These are phyloP conservation scores for Rhynchonycteris naso DNA, from an alignment of 2,797 vertebrate species.

Conservation along the genomic window DNA sequence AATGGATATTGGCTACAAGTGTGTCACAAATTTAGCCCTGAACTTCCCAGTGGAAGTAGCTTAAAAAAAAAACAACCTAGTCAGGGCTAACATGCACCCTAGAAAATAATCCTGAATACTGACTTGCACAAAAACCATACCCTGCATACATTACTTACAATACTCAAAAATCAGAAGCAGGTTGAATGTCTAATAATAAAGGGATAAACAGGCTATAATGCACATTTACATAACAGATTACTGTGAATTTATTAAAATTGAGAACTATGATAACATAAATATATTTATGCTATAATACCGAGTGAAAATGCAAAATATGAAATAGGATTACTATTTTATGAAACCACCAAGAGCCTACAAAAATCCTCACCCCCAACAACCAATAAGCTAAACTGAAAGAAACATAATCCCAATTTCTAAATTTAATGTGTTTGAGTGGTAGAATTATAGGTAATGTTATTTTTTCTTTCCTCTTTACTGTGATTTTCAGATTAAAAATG, in stretches of 20 bases:
- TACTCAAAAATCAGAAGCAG: background rate
- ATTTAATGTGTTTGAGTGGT: background rate
- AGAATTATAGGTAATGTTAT: background rate
- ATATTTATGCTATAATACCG: background rate
- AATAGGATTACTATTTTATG: slow-evolving; percentile 17
- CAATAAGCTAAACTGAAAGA: slow-evolving; percentile 10
- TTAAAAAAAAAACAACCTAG: background rate
- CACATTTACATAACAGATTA: background rate
- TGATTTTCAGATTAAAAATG: background rate
- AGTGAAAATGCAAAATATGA: background rate
- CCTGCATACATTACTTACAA: background rate
- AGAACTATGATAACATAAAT: background rate
- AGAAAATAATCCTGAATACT: background rate
- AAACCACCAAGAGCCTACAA: background rate
- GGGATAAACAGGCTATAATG: background rate
- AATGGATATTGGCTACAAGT: background rate
- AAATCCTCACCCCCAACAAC: background rate
- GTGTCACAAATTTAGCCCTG: background rate
- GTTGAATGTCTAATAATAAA: background rate
- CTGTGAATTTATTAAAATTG: background rate
- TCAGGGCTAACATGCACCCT: background rate
- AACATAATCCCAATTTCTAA: background rate
- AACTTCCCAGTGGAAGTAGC: background rate
- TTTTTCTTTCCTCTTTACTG: background rate
- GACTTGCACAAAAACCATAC: background rate